Conservation (phyloP, 2,113 vertebrate species). For the Zeus faber region DNA sequence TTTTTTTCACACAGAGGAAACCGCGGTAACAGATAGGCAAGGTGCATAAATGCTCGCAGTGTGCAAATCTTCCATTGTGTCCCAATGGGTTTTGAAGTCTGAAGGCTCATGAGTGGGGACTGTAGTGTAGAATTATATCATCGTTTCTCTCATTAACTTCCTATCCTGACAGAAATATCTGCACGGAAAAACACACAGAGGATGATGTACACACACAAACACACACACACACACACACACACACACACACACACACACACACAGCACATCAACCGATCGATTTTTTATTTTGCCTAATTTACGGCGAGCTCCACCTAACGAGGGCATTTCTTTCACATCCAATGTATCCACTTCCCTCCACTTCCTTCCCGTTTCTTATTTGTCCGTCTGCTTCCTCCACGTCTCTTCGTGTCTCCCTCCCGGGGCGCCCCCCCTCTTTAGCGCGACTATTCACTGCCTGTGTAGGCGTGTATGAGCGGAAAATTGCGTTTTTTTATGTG, state of each 20-base stretch:
- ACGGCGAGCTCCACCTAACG: constrained; percentile 14
- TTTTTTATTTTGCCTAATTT: constrained; percentile 20
- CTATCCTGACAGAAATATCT: no score
- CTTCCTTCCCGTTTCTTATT: constrained; percentile 13
- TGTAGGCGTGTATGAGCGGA: constrained; percentile 47
- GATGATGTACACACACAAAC: no score
- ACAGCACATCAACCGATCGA: no score
- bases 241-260: no score
- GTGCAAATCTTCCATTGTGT: constrained; percentile 27
- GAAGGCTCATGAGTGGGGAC: no score
- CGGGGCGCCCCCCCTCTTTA: constrained; percentile 18
- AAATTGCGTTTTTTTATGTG: constrained; percentile 30
- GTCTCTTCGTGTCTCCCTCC: constrained; percentile 7
- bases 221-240: no score
- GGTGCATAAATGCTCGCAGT: constrained; percentile 22
- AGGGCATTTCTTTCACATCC: constrained; percentile 20
- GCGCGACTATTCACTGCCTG: constrained; percentile 34
- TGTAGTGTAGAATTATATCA: no score
- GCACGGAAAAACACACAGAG: no score
- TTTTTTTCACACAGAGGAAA: constrained; percentile 49
- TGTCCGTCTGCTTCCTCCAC: background rate
- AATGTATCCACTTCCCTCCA: constrained; percentile 6
- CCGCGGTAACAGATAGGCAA: constrained; percentile 52
- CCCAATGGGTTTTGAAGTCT: constrained; percentile 37
- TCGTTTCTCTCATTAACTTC: no score